Percentiles rank a stretch among this genome's conserved stretches.
These are phyloP conservation scores for Synergus umbraculus DNA, from an alignment of 2,888 invertebrate genomes.

Conservation along the genomic window DNA sequence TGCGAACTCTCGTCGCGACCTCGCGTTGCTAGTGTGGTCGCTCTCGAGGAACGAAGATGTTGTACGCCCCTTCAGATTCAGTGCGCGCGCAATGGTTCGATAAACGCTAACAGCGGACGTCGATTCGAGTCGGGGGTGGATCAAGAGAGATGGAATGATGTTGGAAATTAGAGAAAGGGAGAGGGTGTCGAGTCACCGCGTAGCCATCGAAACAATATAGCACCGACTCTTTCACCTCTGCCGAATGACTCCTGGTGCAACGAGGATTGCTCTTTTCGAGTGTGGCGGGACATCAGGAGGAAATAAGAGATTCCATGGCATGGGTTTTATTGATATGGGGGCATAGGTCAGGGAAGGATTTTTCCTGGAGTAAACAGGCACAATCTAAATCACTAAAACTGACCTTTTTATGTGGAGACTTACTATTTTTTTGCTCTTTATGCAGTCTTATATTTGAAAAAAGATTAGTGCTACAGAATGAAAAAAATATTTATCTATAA, in stretches of 20 bases:
- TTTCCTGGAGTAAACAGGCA: not conserved
- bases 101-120: conserved; percentile 73
- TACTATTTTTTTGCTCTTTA: too few relatives aligned
- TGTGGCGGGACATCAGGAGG: not conserved
- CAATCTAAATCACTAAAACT: not conserved
- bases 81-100: conserved; percentile 77
- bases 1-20: conserved; percentile 63
- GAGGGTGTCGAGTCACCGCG: conserved; percentile 43
- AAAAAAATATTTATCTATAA: too few relatives aligned
- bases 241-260: conserved; percentile 47
- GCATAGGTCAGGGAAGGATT: conserved; percentile 33
- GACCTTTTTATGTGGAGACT: too few relatives aligned
- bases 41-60: conserved; percentile 65
- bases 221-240: conserved; percentile 48
- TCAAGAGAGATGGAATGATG: conserved; percentile 42
- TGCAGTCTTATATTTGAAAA: too few relatives aligned
- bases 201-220: conserved; percentile 48
- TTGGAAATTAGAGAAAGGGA: conserved; percentile 42
- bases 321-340: conserved; percentile 3
- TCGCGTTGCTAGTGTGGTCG: conserved; percentile 62
- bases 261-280: conserved; percentile 50
- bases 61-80: conserved; percentile 68
- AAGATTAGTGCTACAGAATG: too few relatives aligned
- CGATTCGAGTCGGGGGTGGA: conserved; percentile 65
- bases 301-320: conserved; percentile 6